Evolutionary conservation across 2,797 vertebrate species (phyloP).

Genomic region (Podargus strigoides): DNA sequence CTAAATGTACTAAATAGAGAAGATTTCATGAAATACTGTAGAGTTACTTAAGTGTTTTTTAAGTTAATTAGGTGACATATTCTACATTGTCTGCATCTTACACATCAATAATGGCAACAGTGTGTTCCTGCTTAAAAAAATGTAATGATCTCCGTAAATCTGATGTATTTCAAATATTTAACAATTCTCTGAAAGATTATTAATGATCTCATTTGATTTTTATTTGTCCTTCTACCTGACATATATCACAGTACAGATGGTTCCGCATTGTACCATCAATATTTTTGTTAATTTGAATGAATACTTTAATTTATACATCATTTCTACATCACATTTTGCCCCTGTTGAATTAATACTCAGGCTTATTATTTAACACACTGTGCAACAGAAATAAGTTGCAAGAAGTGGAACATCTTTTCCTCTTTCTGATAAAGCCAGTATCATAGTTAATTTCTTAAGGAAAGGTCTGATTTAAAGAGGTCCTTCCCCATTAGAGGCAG

Average conservation of each 20-base stretch:
- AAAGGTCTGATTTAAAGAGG: neutral
- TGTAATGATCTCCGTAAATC: slow-evolving; percentile 12
- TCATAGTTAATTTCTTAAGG: neutral
- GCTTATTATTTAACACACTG: neutral
- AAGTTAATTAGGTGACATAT: slow-evolving; percentile 26
- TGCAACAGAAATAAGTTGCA: neutral
- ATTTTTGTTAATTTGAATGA: slow-evolving; percentile 27
- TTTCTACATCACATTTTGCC: neutral
- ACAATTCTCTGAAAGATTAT: slow-evolving; percentile 54
- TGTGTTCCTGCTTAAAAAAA: slow-evolving; percentile 52
- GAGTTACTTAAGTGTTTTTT: neutral
- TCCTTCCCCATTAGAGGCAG: neutral
- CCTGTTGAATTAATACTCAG: neutral
- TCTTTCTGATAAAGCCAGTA: neutral
- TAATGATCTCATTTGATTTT: slow-evolving; percentile 22
- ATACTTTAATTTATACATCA: slow-evolving; percentile 8
- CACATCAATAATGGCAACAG: slow-evolving; percentile 40
- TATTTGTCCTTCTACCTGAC: slow-evolving; percentile 40
- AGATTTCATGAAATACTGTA: neutral
- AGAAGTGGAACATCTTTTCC: neutral
- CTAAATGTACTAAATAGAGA: neutral
- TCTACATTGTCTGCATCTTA: slow-evolving; percentile 8
- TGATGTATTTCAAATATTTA: slow-evolving; percentile 20
- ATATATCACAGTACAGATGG: slow-evolving; percentile 46
- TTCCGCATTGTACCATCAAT: neutral